Base-by-base conservation (phyloP, 2,797 vertebrate genomes). In the Austrolebias charrua region DNA sequence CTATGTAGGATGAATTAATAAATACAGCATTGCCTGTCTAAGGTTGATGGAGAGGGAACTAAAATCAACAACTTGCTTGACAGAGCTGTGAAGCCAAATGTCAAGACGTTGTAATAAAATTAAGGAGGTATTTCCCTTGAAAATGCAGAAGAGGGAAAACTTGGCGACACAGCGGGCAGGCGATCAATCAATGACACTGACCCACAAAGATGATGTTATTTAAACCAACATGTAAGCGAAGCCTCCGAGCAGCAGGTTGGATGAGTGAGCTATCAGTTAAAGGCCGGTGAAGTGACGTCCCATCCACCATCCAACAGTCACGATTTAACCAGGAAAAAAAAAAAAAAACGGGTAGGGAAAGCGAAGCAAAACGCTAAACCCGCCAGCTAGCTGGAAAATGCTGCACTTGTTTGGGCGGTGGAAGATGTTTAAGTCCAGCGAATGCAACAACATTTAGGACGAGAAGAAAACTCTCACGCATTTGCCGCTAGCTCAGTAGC, bases 301-400 rank as follows among this genome's bases (percentile, higher is more conserved):
- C 79, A 60, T 79, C 78, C 83, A 82, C 63, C 80, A 1, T 67
- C 73, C 11, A 73, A 59, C 65, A 85, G 90, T 91, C 90, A 91
- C 90, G 90, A 91, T 87, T 88, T n/a, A n/a, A n/a, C n/a, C n/a
- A n/a, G n/a, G n/a, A n/a, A n/a, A n/a, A 60, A 15, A n/a, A 28
- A 1, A 28, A 52, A 35, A 40, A 57, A 72, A 59, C 59, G 71
- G 60, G 45, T 43, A 79, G 80, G 63, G 68, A 45, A 48, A 38
- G 15, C 54, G 35, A 50, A 49, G 76, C 79, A 72, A n/a, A 69
- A 69, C 43, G 71, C 59, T 51, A 8, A 71, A 44, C 40, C 54
- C 16, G 11, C 18, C 19, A 38, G 20, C 16, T 64, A 55, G 63
- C 24, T 52, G 20, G 38, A 49, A 7, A 46, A 19, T 1, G 44